Evolutionary conservation across 2,888 invertebrate species (phyloP).

Genomic region (Polymixis flavicincta): DNA sequence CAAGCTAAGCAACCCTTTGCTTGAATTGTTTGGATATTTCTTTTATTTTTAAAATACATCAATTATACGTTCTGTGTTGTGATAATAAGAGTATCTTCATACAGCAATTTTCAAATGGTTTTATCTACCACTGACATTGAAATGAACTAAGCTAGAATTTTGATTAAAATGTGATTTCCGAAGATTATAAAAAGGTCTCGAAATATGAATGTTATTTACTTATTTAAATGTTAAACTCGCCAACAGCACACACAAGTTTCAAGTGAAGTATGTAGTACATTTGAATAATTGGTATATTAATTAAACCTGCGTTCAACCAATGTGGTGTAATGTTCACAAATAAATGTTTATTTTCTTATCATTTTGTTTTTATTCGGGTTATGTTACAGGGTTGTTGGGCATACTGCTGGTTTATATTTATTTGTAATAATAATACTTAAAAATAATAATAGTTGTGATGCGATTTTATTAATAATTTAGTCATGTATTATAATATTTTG

Average conservation of each 20-base stretch:
- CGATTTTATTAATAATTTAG: neutral
- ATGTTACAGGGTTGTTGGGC: constrained; percentile 66
- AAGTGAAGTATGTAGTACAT: constrained; percentile 24
- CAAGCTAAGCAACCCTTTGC: neutral
- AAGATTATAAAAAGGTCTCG: constrained; percentile 12
- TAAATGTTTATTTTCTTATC: constrained; percentile 76
- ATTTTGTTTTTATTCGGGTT: constrained; percentile 72
- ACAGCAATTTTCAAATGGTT: neutral
- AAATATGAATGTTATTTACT: neutral
- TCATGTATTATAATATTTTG: neutral
- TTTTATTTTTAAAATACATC: neutral
- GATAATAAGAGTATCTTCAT: neutral
- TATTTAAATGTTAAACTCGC: neutral
- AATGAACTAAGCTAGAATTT: constrained; percentile 11
- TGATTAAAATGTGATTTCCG: constrained; percentile 1
- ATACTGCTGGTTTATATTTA: constrained; percentile 27
- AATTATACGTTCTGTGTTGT: constrained; percentile 1
- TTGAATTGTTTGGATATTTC: neutral
- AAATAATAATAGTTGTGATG: neutral
- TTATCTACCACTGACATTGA: constrained; percentile 1
- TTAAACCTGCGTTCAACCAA: constrained; percentile 43
- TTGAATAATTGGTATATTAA: constrained; percentile 24
- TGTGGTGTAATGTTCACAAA: constrained; percentile 65
- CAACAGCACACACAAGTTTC: constrained; percentile 53
- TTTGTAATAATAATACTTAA: constrained; percentile 1